These are phyloP conservation scores for Macrosiphum euphorbiae DNA, from an alignment of 2,888 invertebrate genomes.

Conservation along the genomic window DNA sequence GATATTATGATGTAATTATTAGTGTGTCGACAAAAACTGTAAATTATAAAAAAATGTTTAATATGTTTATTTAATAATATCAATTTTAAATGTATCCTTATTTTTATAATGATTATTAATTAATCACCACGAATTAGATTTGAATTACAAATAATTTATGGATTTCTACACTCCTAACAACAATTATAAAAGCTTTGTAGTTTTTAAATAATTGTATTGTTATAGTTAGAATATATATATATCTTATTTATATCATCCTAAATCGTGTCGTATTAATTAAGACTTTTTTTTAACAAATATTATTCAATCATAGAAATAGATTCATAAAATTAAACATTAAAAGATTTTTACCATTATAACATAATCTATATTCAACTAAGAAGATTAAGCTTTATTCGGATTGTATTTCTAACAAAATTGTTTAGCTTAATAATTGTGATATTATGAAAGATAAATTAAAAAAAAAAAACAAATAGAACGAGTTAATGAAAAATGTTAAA, in stretches of 20 bases:
- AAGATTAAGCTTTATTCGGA: not conserved
- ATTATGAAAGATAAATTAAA: not conserved
- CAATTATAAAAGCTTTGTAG: not conserved
- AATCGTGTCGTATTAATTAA: not conserved
- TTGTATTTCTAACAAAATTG: not conserved
- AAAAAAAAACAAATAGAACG: not conserved
- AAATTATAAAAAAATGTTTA: not conserved
- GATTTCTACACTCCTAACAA: too few species aligned
- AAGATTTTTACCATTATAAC: not conserved
- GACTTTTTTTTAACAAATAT: not conserved
- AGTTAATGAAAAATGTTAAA: not conserved
- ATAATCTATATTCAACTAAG: not conserved
- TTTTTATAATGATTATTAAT: not conserved
- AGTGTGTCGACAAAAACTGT: not conserved
- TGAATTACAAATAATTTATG: too few species aligned
- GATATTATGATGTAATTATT: not conserved
- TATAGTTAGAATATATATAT: not conserved
- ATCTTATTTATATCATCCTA: not conserved
- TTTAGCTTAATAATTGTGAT: not conserved
- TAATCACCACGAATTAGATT: too few species aligned
- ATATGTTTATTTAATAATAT: too few species aligned
- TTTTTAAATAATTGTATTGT: not conserved
- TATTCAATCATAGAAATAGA: not conserved
- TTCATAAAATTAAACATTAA: not conserved
- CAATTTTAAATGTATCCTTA: not conserved